Evolutionary conservation across 2,888 invertebrate genomes (phyloP).

Genomic region (Eristalis arbustorum): DNA sequence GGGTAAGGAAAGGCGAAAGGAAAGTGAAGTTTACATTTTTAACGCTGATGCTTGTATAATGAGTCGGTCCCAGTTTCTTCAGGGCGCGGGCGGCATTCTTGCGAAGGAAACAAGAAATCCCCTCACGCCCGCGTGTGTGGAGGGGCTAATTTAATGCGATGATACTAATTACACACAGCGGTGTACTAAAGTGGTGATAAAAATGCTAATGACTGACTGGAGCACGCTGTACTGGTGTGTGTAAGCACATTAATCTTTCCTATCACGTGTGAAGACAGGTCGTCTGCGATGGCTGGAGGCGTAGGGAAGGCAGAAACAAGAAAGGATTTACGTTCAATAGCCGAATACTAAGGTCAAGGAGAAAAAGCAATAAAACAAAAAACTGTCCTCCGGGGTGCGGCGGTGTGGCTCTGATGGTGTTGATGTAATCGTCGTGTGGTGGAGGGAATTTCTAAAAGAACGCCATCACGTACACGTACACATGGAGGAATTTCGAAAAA

Average conservation of each 20-base stretch:
- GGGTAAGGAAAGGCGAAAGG: not conserved
- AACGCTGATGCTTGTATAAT: conserved; percentile 56
- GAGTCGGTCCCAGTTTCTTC: conserved; percentile 32
- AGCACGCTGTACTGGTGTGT: conserved; percentile 49
- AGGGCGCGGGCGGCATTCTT: not conserved
- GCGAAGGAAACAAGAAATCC: not conserved
- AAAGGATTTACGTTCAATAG: conserved; percentile 52
- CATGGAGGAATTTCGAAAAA: conserved; percentile 1
- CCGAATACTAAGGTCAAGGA: conserved; percentile 7
- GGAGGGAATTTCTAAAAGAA: conserved; percentile 29
- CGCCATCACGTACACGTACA: not conserved
- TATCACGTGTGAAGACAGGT: conserved; percentile 45
- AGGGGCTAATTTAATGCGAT: conserved; percentile 61
- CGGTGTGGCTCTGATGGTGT: not conserved
- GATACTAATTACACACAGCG: conserved; percentile 65
- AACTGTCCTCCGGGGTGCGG: conserved; percentile 28
- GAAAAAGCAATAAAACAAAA: conserved; percentile 49
- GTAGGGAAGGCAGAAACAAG: not conserved
- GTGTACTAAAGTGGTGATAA: conserved; percentile 66
- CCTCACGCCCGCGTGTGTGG: not conserved
- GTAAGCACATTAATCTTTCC: conserved; percentile 60
- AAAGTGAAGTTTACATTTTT: conserved; percentile 37
- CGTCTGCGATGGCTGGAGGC: not conserved
- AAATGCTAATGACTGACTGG: conserved; percentile 66
- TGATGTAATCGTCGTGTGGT: conserved; percentile 40